Conservation (phyloP, 2,113 vertebrate species). For the Mirounga angustirostris region DNA sequence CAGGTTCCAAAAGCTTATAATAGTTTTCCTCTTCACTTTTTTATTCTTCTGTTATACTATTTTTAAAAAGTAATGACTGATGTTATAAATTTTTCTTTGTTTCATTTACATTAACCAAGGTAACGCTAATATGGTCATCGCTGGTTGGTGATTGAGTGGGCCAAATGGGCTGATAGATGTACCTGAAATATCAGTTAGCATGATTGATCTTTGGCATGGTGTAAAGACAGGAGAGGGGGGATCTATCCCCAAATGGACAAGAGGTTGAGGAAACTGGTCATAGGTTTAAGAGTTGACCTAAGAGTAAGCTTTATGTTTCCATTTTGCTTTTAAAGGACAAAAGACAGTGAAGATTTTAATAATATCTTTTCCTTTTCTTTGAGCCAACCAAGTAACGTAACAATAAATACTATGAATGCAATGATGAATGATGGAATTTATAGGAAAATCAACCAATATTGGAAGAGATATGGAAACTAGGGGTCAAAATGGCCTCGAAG, state of each 20-base stretch:
- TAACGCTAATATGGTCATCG: neutral
- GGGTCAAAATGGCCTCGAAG: neutral
- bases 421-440: constrained; percentile 9
- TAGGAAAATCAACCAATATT: constrained; percentile 12
- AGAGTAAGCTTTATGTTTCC: neutral
- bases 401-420: neutral
- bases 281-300: neutral
- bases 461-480: constrained; percentile 9
- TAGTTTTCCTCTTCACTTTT: neutral
- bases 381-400: neutral
- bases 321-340: constrained; percentile 16
- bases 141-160: neutral
- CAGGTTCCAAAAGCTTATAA: neutral
- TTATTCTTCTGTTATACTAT: neutral
- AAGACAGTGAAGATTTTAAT: neutral
- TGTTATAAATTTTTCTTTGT: neutral
- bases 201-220: neutral
- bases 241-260: neutral
- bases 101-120: neutral
- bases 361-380: neutral
- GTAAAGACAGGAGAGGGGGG: neutral
- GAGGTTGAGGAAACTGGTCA: neutral
- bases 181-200: neutral
- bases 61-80: neutral
- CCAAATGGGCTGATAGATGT: neutral